phyloP scores from a whole-genome alignment of 2,113 vertebrate species.

The Enhydra lutris region DNA sequence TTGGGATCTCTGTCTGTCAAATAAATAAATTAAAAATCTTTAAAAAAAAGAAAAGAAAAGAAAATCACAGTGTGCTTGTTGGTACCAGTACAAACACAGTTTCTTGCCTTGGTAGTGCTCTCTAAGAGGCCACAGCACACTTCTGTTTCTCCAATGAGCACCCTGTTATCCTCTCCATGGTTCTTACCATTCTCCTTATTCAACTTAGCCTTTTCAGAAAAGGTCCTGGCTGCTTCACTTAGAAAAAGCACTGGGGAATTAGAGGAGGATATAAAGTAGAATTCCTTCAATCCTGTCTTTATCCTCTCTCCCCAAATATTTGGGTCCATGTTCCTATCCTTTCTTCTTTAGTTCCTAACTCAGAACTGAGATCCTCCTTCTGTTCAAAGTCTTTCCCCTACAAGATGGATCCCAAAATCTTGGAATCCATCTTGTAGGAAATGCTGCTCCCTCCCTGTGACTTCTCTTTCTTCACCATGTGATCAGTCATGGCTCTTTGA shows the following conservation, averaged over 20 bases:
- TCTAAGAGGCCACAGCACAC: not conserved
- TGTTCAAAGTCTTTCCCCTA: not conserved
- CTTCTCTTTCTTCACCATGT: not conserved
- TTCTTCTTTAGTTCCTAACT: not conserved
- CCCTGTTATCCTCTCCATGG: not conserved
- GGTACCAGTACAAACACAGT: not conserved
- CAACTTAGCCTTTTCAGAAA: not conserved
- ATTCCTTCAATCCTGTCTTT: not conserved
- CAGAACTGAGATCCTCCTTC: not conserved
- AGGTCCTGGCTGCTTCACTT: not conserved
- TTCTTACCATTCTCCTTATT: not conserved
- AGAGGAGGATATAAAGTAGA: not conserved
- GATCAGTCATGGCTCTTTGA: not conserved
- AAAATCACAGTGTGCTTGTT: not conserved
- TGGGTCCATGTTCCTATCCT: not conserved
- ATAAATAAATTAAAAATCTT: too few relatives aligned
- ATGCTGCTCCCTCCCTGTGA: not conserved
- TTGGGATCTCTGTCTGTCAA: too few relatives aligned
- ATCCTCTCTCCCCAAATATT: not conserved
- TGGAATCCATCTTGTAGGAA: too few relatives aligned
- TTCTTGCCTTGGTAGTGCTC: not conserved
- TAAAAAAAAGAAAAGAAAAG: too few relatives aligned
- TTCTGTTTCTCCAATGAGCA: not conserved
- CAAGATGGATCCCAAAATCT: not conserved
- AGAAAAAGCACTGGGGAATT: not conserved